A percentile compares a stretch with the other conserved stretches of the same genome.
Conservation (phyloP, 2,113 vertebrate species). For the Ptyas mucosa region DNA sequence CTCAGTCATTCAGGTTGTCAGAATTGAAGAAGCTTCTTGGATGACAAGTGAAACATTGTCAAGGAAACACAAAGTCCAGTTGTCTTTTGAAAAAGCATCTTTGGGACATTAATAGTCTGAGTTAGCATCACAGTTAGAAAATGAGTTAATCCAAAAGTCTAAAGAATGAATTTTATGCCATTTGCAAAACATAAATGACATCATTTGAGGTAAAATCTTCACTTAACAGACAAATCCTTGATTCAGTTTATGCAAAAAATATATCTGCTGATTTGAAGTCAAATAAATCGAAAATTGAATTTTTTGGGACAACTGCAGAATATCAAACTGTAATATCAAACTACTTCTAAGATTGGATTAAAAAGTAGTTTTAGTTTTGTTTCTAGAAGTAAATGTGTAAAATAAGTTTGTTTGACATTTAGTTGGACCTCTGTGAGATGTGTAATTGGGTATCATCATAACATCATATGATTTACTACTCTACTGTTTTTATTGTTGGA, state of each 20-base stretch:
- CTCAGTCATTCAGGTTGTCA: not conserved
- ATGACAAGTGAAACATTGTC: too few relatives aligned
- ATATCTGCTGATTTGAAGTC: not conserved
- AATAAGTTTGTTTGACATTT: slow-evolving; percentile 16
- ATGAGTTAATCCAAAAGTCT: not conserved
- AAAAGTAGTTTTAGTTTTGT: not conserved
- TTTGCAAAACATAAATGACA: not conserved
- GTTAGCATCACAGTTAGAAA: not conserved
- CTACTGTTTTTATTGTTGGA: not conserved
- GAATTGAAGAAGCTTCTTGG: not conserved
- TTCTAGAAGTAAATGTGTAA: not conserved
- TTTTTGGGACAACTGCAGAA: not conserved
- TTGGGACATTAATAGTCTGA: not conserved
- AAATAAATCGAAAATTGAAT: not conserved
- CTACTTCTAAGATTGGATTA: not conserved
- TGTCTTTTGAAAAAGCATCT: not conserved
- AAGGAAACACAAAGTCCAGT: too few relatives aligned
- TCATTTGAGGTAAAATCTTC: not conserved
- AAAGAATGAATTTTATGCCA: not conserved
- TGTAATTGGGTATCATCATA: not conserved
- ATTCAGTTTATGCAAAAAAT: not conserved
- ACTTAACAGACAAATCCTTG: not conserved
- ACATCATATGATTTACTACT: not conserved
- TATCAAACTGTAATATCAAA: not conserved
- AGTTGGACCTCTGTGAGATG: not conserved